Evolutionary conservation across 2,113 vertebrate species (phyloP), one percentile per base, ranked within the genome.

Genomic region (Synodontis membranacea): DNA sequence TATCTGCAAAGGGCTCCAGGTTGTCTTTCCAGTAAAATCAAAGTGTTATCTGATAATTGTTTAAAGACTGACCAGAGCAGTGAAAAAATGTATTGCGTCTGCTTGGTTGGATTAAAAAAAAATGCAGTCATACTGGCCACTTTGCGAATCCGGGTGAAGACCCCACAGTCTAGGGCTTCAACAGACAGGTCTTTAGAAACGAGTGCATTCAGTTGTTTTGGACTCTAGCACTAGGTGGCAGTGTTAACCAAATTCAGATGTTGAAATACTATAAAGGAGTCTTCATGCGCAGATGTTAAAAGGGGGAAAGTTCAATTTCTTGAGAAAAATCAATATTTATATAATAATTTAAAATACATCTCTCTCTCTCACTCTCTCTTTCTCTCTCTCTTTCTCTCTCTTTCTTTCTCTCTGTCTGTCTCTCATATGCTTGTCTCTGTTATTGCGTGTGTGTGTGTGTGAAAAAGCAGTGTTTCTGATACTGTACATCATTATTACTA

Each of bases 221-320:
- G n/a, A 4, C 84, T 72, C 52, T 31, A n/a, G 56, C 94, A 89
- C 88, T 84, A 88, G 91, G 46, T 91, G 94, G 83, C 91, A 90
- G 86, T 90, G 89, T 90, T 79, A 3, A 56, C 34, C 9, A 42
- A 44, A 72, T 44, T 70, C 17, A 39, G 19, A 7, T 34, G 64
- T 68, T 19, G 31, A 68, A 19, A 21, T 8, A 39, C 37, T 10
- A 5, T 39, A 68, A 68, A 66, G 5, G 7, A 21, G 15, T 37
- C 1, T 19, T 19, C 34, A 37, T 66, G n/a, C 12, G 12, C 31
- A 4, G 31, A n/a, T n/a, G 4, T 60, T n/a, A 12, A 62, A 11
- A 62, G 62, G 11, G 4, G n/a, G 31, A 64, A 31, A 1, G n/a
- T 64, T 28, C 12, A 0, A 15, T 64, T 64, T 64, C 62, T 64